A percentile compares a stretch with the other conserved stretches of the same genome.
Evolutionary conservation across 2,113 vertebrate species (phyloP).

Genomic region (Anarhynchus alexandrinus): DNA sequence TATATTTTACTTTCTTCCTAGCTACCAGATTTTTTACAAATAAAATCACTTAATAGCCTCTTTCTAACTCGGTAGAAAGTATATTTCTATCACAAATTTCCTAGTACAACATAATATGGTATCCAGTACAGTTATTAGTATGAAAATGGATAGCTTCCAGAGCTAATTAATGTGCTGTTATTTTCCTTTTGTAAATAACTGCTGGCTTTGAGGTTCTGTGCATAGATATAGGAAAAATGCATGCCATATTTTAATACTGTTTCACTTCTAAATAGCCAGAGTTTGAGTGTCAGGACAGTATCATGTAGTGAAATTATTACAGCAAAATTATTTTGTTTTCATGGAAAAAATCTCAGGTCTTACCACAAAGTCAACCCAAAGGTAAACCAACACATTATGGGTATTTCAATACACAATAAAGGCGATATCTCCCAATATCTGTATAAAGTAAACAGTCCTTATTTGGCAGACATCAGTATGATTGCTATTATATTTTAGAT

Average conservation of each 20-base stretch:
- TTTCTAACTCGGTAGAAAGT: neutral
- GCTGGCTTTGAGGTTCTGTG: conserved; percentile 45
- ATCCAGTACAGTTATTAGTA: neutral
- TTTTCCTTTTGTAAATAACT: conserved; percentile 62
- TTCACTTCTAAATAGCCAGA: conserved; percentile 54
- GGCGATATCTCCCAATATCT: neutral
- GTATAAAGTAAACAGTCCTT: neutral
- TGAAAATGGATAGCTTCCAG: conserved; percentile 21
- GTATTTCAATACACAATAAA: conserved; percentile 9
- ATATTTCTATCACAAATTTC: neutral
- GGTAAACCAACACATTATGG: conserved; percentile 18
- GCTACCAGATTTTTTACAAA: neutral
- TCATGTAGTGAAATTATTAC: neutral
- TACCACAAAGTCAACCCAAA: conserved; percentile 37
- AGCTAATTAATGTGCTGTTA: conserved; percentile 33
- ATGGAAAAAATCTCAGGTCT: neutral
- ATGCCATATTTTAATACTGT: conserved; percentile 20
- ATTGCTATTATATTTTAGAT: neutral
- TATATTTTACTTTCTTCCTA: neutral
- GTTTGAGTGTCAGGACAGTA: conserved; percentile 12
- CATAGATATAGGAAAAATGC: conserved; percentile 26
- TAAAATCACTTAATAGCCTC: neutral
- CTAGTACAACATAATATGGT: neutral
- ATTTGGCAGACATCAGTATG: neutral
- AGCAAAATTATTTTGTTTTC: conserved; percentile 21